phyloP scores from a whole-genome alignment of 1,140 invertebrate genomes.

The Eriosoma lanigerum region DNA sequence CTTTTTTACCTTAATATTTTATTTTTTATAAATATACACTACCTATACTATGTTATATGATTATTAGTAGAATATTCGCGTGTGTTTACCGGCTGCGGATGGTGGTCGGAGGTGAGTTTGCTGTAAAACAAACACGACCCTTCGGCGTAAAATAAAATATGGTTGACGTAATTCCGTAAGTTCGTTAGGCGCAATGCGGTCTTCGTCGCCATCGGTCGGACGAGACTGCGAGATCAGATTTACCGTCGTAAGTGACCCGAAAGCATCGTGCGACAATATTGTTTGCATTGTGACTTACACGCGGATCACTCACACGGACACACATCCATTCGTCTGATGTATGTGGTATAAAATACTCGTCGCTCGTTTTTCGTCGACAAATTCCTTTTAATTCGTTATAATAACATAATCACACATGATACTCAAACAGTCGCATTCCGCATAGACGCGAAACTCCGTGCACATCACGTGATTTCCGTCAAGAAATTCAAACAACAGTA shows the following conservation, averaged over 20 bases:
- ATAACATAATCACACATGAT: too few species aligned
- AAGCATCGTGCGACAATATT: background rate
- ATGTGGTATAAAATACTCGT: background rate
- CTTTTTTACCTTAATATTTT: too few species aligned
- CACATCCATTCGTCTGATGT: background rate
- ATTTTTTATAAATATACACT: too few species aligned
- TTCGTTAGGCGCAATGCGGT: slow-evolving; percentile 38
- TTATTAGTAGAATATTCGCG: too few species aligned
- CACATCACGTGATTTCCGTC: too few species aligned
- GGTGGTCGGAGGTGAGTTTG: background rate
- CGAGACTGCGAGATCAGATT: background rate
- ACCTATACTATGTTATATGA: too few species aligned
- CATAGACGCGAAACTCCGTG: too few species aligned
- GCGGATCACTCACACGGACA: slow-evolving; percentile 16
- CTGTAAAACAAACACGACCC: slow-evolving; percentile 22
- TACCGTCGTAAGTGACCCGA: slow-evolving; percentile 38
- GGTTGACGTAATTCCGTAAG: background rate
- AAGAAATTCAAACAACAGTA: too few species aligned
- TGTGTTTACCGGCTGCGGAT: too few species aligned
- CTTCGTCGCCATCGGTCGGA: background rate
- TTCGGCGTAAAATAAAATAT: slow-evolving; percentile 1
- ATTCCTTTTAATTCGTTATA: too few species aligned
- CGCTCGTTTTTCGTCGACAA: background rate
- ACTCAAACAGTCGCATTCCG: too few species aligned
- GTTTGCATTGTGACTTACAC: slow-evolving; percentile 20